phyloP scores from a whole-genome alignment of 2,888 invertebrate species.

The Cerceris rybyensis region DNA sequence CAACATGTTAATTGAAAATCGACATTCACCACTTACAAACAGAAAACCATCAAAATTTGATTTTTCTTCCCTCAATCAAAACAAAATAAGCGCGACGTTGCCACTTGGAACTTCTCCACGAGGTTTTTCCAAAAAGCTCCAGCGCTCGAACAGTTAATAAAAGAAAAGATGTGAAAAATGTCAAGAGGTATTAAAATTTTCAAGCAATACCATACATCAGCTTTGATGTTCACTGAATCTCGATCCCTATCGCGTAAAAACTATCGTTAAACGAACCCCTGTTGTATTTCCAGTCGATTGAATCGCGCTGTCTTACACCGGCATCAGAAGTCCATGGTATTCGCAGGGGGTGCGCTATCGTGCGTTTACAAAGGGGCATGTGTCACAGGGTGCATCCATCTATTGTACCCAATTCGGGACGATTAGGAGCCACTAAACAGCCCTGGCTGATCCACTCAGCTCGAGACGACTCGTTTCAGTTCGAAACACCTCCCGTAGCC shows the following conservation, averaged over 20 bases:
- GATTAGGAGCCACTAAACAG: slow-evolving; percentile 71
- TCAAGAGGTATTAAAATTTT: too few relatives aligned
- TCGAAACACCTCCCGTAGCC: slow-evolving; percentile 71
- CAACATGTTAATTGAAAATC: too few relatives aligned
- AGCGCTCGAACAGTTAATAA: too few relatives aligned
- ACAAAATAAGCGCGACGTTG: too few relatives aligned
- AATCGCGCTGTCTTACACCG: slow-evolving; percentile 64
- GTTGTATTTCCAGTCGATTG: slow-evolving; percentile 64
- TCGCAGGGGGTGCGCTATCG: slow-evolving; percentile 55
- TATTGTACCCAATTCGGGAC: slow-evolving; percentile 68
- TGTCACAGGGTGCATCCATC: slow-evolving; percentile 63
- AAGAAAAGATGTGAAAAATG: too few relatives aligned
- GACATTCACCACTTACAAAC: too few relatives aligned
- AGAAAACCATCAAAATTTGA: too few relatives aligned
- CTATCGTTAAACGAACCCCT: slow-evolving; percentile 47
- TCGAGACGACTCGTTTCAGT: slow-evolving; percentile 53
- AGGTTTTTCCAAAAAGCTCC: too few relatives aligned
- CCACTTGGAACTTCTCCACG: too few relatives aligned
- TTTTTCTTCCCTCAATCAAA: too few relatives aligned
- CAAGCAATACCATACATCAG: too few relatives aligned
- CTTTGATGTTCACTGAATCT: too few relatives aligned
- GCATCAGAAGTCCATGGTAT: slow-evolving; percentile 51
- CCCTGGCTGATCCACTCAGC: slow-evolving; percentile 66
- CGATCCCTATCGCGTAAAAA: slow-evolving; percentile 22
- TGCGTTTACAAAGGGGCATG: slow-evolving; percentile 62